Evolutionary conservation across 2,888 invertebrate species (phyloP).

Genomic region (Chironomus tentans): DNA sequence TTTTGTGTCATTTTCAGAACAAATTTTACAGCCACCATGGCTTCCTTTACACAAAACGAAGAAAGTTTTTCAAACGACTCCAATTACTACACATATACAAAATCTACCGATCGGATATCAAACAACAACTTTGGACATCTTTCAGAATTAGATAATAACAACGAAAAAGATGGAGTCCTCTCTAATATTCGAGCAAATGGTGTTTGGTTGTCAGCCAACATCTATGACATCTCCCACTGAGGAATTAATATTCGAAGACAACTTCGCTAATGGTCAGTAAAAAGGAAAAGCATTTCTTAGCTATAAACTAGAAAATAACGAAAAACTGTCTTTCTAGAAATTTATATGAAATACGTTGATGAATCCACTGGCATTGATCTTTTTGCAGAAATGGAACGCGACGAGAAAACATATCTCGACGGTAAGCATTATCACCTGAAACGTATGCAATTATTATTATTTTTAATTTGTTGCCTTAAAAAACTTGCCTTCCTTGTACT

Average conservation of each 20-base stretch:
- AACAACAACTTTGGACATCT: conserved; percentile 13
- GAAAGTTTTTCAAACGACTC: conserved; percentile 21
- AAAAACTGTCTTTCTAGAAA: not conserved
- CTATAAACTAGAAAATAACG: not conserved
- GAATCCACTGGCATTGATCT: conserved; percentile 10
- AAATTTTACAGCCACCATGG: conserved; percentile 18
- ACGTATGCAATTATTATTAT: not conserved
- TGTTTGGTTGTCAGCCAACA: conserved; percentile 39
- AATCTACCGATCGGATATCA: conserved; percentile 4
- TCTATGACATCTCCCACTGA: conserved; percentile 35
- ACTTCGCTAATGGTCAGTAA: conserved; percentile 30
- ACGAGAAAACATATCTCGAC: conserved; percentile 8
- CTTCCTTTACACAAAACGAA: conserved; percentile 3
- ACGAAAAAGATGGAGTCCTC: conserved; percentile 37
- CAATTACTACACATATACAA: not conserved
- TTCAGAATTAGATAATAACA: not conserved
- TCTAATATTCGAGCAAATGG: conserved; percentile 39
- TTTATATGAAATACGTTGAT: conserved; percentile 16
- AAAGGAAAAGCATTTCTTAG: not conserved
- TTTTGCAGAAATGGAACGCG: conserved; percentile 14
- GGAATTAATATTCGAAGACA: conserved; percentile 30
- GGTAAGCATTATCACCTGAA: conserved; percentile 4
- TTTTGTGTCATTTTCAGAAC: not conserved
- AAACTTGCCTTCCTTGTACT: not conserved
- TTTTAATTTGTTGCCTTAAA: not conserved